Evolutionary conservation across 2,797 vertebrate species (phyloP).

Genomic region (Sternarchorhynchus goeldii): DNA sequence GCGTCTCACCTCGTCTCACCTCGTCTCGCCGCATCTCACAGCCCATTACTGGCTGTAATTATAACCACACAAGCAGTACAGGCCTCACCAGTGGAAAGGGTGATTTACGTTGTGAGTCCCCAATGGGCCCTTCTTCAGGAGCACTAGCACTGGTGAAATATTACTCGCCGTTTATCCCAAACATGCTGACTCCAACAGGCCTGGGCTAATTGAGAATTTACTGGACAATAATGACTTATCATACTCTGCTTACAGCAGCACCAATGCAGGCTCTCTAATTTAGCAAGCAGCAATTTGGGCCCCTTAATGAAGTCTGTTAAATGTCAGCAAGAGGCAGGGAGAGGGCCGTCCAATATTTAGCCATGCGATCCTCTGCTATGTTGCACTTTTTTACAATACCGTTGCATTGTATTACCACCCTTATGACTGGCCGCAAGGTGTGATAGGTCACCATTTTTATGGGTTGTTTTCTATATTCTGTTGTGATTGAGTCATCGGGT

Average conservation of each 20-base stretch:
- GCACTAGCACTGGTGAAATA: conserved; percentile 55
- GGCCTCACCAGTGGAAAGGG: conserved; percentile 26
- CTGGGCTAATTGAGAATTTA: conserved; percentile 69
- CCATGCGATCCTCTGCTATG: conserved; percentile 27
- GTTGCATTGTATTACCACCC: conserved; percentile 6
- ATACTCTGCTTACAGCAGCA: conserved; percentile 67
- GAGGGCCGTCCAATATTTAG: conserved; percentile 53
- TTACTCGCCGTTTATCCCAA: conserved; percentile 57
- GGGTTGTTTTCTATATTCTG: conserved; percentile 26
- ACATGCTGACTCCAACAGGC: conserved; percentile 58
- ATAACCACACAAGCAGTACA: conserved; percentile 50
- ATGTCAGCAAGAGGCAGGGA: conserved; percentile 55
- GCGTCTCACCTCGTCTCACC: background rate
- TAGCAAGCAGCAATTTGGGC: conserved; percentile 52
- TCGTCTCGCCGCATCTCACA: conserved; percentile 44
- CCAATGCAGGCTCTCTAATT: conserved; percentile 56
- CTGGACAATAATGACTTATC: conserved; percentile 74
- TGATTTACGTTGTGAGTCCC: conserved; percentile 44
- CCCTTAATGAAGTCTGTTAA: conserved; percentile 67
- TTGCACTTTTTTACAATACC: conserved; percentile 40
- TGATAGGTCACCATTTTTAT: conserved; percentile 11
- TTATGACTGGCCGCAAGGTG: conserved; percentile 8
- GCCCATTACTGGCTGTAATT: conserved; percentile 49
- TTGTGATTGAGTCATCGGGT: conserved; percentile 41
- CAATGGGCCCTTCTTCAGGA: conserved; percentile 51